phyloP scores from a whole-genome alignment of 1,140 invertebrate genomes.

The Epicauta chinensis region DNA sequence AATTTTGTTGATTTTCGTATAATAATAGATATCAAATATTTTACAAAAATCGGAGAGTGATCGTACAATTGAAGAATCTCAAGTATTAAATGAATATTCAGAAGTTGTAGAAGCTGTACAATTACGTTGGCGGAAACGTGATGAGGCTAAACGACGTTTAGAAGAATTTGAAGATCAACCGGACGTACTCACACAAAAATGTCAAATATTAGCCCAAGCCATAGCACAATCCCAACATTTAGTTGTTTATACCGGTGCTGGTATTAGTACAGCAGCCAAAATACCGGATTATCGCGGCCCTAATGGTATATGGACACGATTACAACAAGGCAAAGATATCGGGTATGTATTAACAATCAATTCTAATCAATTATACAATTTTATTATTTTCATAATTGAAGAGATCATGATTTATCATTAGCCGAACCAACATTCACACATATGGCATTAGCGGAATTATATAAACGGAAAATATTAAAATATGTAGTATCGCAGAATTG shows the following conservation, averaged over 20 bases:
- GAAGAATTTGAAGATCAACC: constrained; percentile 77
- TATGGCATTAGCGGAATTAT: constrained; percentile 82
- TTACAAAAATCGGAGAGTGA: constrained; percentile 58
- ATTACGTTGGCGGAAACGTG: constrained; percentile 57
- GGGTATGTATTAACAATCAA: constrained; percentile 47
- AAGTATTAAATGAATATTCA: constrained; percentile 56
- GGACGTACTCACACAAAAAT: constrained; percentile 68
- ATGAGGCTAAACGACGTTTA: constrained; percentile 59
- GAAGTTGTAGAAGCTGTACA: constrained; percentile 66
- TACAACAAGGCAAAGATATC: constrained; percentile 76
- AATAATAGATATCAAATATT: constrained; percentile 55
- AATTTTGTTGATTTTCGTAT: neutral
- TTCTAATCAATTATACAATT: neutral
- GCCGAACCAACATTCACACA: constrained; percentile 91
- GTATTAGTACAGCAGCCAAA: constrained; percentile 88
- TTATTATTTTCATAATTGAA: constrained; percentile 31
- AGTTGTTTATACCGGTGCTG: constrained; percentile 91
- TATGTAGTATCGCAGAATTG: constrained; percentile 94
- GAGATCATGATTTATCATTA: constrained; percentile 74
- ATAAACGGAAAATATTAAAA: constrained; percentile 66
- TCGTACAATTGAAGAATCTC: constrained; percentile 54
- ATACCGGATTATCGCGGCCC: constrained; percentile 90
- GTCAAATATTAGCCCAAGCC: constrained; percentile 66
- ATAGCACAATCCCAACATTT: constrained; percentile 68
- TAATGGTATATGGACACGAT: constrained; percentile 81